Evolutionary conservation across 1,140 invertebrate species (phyloP), one percentile per base, ranked within the genome.

Genomic region (Caenorhabditis tropicalis): DNA sequence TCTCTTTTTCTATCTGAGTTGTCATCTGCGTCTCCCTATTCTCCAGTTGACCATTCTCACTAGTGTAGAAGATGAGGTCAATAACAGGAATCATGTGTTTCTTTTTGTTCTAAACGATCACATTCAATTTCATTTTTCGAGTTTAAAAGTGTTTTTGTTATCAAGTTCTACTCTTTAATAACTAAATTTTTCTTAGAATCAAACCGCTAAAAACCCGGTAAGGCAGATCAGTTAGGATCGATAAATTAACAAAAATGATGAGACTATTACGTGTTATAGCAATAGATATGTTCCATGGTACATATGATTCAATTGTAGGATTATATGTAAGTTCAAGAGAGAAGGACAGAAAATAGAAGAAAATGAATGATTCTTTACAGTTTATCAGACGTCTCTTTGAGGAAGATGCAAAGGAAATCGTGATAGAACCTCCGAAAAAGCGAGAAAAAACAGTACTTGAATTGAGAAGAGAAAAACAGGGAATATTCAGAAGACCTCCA

Each of bases 401-500:
- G 24, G 48, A 81, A 31, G 51, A 56, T 43, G 48, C 31, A 31
- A 81, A 31, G 36, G 79, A 81, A 81, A 4, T 53, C 4, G 12
- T 19, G 27, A 29, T 58, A 9, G 79, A 53, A 12, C 48, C 48
- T 16, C 29, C 51, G 16, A 16, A 51, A 24, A 9, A 0, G 29
- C n/a, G 31, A 29, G 48, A 81, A 21, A 48, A 39, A 29, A 84
- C 56, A 31, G 70, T 79, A 6, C 51, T 80, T 5, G 7, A 39
- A 29, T 21, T 48, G 79, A 79, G 83, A 56, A 21, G 79, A 48
- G 83, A 79, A 46, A 21, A 79, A n/a, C n/a, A 65, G 58, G 70
- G 79, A 53, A 84, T 51, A 7, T 36, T 80, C 36, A 82, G 27
- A 46, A 65, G 83, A 5, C 83, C 49, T 15, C 58, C 83, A 15